These are phyloP conservation scores for Stramonita haemastoma DNA, from an alignment of 2,888 invertebrate genomes.

Conservation along the genomic window DNA sequence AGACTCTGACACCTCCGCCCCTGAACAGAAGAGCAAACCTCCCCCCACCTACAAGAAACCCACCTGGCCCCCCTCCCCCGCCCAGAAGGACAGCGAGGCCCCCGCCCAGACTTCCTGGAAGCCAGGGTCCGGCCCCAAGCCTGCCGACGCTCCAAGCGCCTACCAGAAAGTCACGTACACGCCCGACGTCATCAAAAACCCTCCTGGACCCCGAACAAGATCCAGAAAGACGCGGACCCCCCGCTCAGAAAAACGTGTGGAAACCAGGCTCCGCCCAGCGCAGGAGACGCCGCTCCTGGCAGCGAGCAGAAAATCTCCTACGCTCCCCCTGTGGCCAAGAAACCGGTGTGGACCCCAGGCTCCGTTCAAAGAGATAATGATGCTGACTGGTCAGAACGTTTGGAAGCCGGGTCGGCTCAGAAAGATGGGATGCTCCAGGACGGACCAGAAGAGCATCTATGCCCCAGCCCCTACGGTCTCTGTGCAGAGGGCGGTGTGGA, in stretches of 20 bases:
- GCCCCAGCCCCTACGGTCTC: background rate
- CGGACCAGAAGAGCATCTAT: background rate
- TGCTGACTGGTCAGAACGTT: background rate
- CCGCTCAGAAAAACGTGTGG: background rate
- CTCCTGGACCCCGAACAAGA: background rate
- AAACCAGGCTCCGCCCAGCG: background rate
- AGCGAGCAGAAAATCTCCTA: background rate
- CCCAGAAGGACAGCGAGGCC: background rate
- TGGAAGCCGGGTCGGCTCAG: background rate
- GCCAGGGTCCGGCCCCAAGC: background rate
- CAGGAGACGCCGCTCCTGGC: background rate
- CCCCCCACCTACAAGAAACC: background rate
- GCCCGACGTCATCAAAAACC: background rate
- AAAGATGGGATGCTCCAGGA: background rate
- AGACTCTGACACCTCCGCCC: background rate
- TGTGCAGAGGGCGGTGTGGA: constrained; percentile 1
- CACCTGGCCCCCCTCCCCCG: background rate
- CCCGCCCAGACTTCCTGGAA: background rate
- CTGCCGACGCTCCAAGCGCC: background rate
- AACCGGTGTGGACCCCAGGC: background rate
- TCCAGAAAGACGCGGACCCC: background rate
- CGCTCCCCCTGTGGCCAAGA: constrained; percentile 3
- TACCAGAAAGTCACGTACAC: constrained; percentile 10
- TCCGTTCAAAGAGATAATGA: background rate
- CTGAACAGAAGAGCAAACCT: background rate